Conservation (phyloP, 2,797 vertebrate genomes). For the Melanogrammus aeglefinus region DNA sequence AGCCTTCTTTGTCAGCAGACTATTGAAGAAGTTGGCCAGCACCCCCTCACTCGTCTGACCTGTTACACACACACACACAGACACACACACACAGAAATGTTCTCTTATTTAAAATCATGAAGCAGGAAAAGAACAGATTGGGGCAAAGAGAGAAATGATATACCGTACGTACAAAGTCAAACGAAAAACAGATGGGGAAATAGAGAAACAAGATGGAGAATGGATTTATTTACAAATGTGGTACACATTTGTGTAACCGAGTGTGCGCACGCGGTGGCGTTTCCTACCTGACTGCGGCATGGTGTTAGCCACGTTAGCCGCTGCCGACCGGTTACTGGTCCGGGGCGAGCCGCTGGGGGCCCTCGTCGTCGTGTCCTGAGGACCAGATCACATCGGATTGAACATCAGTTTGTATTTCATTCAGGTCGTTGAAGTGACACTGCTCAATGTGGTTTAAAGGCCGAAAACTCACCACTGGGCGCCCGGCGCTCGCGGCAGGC, state of each 20-base stretch:
- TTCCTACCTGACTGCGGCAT: slow-evolving; percentile 88
- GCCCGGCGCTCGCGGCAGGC: slow-evolving; percentile 87
- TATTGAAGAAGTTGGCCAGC: slow-evolving; percentile 98
- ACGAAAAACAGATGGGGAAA: too few relatives aligned
- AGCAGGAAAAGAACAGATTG: background rate
- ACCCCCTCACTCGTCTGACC: slow-evolving; percentile 98
- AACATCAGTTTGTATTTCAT: background rate
- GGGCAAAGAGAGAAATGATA: background rate
- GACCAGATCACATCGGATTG: background rate
- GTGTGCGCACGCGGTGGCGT: too few relatives aligned
- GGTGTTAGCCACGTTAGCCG: slow-evolving; percentile 92
- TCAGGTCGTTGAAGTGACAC: too few relatives aligned
- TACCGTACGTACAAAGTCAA: background rate
- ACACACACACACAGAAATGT: slow-evolving; percentile 14
- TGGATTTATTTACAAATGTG: background rate
- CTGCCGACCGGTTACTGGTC: slow-evolving; percentile 91
- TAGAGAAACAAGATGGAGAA: background rate
- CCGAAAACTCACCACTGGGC: slow-evolving; percentile 84
- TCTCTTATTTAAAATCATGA: background rate
- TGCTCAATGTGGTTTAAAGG: background rate
- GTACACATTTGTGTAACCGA: too few relatives aligned
- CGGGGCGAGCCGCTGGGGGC: slow-evolving; percentile 93
- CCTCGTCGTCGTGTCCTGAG: slow-evolving; percentile 88
- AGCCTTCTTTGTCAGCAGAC: slow-evolving; percentile 96
- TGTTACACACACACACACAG: slow-evolving; percentile 57